Base-by-base conservation (phyloP, 2,113 vertebrate genomes). In the Hystrix brachyura region DNA sequence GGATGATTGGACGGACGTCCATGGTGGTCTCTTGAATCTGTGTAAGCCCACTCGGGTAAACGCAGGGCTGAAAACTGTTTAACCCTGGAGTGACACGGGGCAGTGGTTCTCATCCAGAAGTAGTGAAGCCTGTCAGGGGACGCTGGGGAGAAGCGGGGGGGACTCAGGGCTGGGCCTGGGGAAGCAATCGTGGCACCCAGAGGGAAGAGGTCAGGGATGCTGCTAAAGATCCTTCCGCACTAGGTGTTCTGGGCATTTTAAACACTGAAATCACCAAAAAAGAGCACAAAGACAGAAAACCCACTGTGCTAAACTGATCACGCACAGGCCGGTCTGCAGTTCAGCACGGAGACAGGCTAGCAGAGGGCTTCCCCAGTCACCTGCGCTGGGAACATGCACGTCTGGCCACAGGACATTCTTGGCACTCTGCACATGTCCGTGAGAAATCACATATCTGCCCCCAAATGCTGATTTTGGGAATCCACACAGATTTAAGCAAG, bases 361-460 rank as follows among this genome's bases (percentile, higher is more conserved):
- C 46, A n/a, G 62, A 57, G 48, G 3, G 6, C 19, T n/a, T 2
- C 0, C 48, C 51, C 57, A 29, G 65, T 25, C 21, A 14, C 38
- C 60, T 29, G 19, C 7, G 32, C 19, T 32, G 38, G 38, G 10
- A 65, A 13, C 34, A 17, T 0, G 23, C n/a, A 7, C 17, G 29
- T 15, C 12, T 29, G 62, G 48, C 7, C 25, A 59, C 29, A 1
- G 1, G 19, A 71, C 18, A 82, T 34, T 57, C 43, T 43, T 19
- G 3, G 34, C 8, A 51, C 23, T 53, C 9, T 53, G 62, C 7
- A 0, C 48, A 15, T 15, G 25, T 46, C 48, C 32, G 18, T 51
- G 17, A 51, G 46, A 38, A 67, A 38, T 17, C 46, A 7, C 46
- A 43, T 38, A 14, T 38, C 13, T 3, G 9, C 15, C 46, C 27